These are phyloP conservation scores for Trissonchulus latispiculum DNA, from an alignment of 2,888 invertebrate species.

Conservation along the genomic window DNA sequence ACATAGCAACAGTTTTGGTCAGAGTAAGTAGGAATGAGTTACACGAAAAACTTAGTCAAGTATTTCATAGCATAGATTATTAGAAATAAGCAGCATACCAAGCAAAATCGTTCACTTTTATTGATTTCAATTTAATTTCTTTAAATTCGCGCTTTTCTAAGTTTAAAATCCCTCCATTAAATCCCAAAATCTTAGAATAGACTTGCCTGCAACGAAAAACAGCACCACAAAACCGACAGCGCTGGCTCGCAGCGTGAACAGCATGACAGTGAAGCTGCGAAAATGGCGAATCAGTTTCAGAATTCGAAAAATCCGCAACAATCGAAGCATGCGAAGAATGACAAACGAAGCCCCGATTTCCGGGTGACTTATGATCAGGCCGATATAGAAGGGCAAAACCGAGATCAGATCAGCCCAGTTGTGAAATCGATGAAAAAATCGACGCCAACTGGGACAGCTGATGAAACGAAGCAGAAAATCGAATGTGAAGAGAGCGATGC, in stretches of 20 bases:
- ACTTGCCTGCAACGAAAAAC: background rate
- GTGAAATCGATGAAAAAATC: slow-evolving; percentile 38
- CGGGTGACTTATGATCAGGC: slow-evolving; percentile 15
- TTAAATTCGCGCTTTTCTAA: too few species aligned
- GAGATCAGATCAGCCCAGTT: slow-evolving; percentile 45
- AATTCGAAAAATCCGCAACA: slow-evolving; percentile 53
- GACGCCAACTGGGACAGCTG: slow-evolving; percentile 38
- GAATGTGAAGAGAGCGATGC: slow-evolving; percentile 45
- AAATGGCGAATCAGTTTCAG: background rate
- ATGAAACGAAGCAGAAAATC: slow-evolving; percentile 41
- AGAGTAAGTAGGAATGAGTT: too few species aligned
- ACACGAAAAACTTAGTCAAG: too few species aligned
- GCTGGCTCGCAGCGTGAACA: slow-evolving; percentile 1
- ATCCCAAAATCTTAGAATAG: too few species aligned
- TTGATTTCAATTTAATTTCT: too few species aligned
- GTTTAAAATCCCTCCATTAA: too few species aligned
- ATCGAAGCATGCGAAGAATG: background rate
- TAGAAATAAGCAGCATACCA: too few species aligned
- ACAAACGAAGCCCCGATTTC: background rate
- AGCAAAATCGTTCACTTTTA: too few species aligned
- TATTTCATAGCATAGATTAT: too few species aligned
- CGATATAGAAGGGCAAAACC: slow-evolving; percentile 44
- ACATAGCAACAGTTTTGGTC: too few species aligned
- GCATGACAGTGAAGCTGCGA: background rate
- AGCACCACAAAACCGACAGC: slow-evolving; percentile 3